Conservation (phyloP, 2,113 vertebrate species). For the Malurus elegans region DNA sequence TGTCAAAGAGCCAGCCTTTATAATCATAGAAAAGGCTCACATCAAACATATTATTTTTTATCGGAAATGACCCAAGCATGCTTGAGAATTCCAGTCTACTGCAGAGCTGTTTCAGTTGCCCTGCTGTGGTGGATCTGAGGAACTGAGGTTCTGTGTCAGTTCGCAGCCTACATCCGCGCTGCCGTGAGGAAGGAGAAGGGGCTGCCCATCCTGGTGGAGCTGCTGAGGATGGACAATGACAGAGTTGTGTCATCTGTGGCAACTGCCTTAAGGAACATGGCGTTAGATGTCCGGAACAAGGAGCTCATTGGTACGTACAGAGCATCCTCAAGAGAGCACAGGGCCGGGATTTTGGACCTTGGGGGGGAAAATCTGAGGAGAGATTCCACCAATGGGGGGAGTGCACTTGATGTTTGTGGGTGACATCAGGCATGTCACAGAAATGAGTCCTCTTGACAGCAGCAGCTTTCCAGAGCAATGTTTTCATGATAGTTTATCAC, state of each 20-base stretch:
- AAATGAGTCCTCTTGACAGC: background rate
- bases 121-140: background rate
- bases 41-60: accelerated
- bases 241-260: conserved; percentile 96
- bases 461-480: background rate
- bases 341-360: accelerated
- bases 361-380: accelerated
- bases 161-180: conserved; percentile 93
- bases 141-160: conserved; percentile 70
- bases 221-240: conserved; percentile 97
- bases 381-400: background rate
- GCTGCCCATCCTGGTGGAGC: conserved; percentile 95
- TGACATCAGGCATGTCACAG: background rate
- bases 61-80: background rate
- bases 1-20: background rate
- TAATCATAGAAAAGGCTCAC: background rate
- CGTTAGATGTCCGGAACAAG: conserved; percentile 94
- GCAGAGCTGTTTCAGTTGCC: background rate
- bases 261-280: conserved; percentile 96
- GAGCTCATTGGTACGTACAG: conserved; percentile 89
- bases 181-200: conserved; percentile 97
- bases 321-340: accelerated
- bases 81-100: accelerated
- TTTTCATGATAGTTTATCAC: background rate
- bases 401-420: background rate